These are phyloP conservation scores for Sceloporus tristichus DNA, from an alignment of 2,113 vertebrate species.

Conservation along the genomic window DNA sequence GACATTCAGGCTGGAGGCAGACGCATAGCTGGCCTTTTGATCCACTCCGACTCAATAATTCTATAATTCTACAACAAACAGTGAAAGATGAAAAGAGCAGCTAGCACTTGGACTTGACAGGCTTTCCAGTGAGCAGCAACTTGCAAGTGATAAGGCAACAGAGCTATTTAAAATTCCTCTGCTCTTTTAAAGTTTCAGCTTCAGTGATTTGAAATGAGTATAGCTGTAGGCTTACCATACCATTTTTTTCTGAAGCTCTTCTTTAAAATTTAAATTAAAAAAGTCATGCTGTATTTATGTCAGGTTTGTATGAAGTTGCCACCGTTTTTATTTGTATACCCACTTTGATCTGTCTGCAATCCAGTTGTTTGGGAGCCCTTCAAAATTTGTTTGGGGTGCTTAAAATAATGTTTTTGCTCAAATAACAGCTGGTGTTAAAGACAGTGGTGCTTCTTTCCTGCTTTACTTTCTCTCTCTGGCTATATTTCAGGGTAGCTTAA, in stretches of 20 bases:
- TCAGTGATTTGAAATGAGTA: conserved; percentile 49
- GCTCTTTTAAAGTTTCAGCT: conserved; percentile 40
- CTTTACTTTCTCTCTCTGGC: conserved; percentile 28
- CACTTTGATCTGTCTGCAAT: conserved; percentile 21
- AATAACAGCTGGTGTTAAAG: neutral
- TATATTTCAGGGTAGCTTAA: neutral
- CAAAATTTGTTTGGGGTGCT: conserved; percentile 9
- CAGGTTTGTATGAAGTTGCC: conserved; percentile 34
- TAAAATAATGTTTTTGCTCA: conserved; percentile 40
- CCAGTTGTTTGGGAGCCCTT: conserved; percentile 27
- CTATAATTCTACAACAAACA: conserved; percentile 33
- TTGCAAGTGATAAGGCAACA: conserved; percentile 54
- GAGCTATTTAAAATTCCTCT: conserved; percentile 46
- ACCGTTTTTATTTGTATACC: conserved; percentile 39
- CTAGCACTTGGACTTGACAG: conserved; percentile 58
- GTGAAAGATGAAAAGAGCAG: conserved; percentile 35
- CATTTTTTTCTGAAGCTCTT: conserved; percentile 23
- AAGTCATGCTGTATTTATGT: conserved; percentile 47
- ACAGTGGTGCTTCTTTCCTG: neutral
- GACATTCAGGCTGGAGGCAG: neutral
- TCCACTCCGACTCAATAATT: conserved; percentile 2
- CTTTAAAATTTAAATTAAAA: conserved; percentile 58
- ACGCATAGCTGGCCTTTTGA: conserved; percentile 7
- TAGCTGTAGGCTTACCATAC: conserved; percentile 30
- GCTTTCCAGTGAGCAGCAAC: conserved; percentile 28